phyloP scores from a whole-genome alignment of 2,797 vertebrate species.

The Schizopygopsis pylzovi region DNA sequence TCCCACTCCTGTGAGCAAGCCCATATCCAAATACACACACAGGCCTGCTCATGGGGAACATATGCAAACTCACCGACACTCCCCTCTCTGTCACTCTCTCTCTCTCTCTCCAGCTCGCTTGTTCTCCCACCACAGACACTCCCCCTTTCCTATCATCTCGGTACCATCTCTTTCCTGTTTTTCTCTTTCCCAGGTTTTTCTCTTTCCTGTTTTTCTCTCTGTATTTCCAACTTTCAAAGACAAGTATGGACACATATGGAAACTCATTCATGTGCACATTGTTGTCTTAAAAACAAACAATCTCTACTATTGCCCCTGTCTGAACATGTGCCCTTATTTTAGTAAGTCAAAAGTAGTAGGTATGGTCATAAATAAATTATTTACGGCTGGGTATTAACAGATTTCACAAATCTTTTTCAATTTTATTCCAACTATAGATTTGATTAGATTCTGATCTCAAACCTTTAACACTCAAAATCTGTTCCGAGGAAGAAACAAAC shows the following conservation, averaged over 20 bases:
- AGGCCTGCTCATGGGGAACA: slow-evolving; percentile 38
- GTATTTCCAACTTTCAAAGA: slow-evolving; percentile 19
- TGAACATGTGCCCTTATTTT: background rate
- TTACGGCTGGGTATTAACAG: background rate
- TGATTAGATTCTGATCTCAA: background rate
- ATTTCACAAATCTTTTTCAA: background rate
- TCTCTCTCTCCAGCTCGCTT: slow-evolving; percentile 62
- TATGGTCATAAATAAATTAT: background rate
- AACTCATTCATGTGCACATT: background rate
- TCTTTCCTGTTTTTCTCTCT: slow-evolving; percentile 1
- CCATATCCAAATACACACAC: slow-evolving; percentile 47
- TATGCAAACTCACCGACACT: slow-evolving; percentile 62
- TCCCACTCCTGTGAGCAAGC: slow-evolving; percentile 52
- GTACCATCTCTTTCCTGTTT: background rate
- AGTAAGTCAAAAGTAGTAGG: background rate
- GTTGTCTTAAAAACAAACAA: background rate
- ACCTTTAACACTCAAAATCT: background rate
- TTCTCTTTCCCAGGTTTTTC: background rate
- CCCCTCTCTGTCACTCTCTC: slow-evolving; percentile 37
- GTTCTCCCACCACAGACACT: slow-evolving; percentile 43
- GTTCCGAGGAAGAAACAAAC: background rate
- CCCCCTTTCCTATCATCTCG: slow-evolving; percentile 32
- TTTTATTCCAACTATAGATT: background rate
- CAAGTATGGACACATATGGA: slow-evolving; percentile 25
- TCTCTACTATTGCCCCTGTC: background rate